phyloP scores from a whole-genome alignment of 2,888 invertebrate genomes.

The Drosophila gaucha region DNA sequence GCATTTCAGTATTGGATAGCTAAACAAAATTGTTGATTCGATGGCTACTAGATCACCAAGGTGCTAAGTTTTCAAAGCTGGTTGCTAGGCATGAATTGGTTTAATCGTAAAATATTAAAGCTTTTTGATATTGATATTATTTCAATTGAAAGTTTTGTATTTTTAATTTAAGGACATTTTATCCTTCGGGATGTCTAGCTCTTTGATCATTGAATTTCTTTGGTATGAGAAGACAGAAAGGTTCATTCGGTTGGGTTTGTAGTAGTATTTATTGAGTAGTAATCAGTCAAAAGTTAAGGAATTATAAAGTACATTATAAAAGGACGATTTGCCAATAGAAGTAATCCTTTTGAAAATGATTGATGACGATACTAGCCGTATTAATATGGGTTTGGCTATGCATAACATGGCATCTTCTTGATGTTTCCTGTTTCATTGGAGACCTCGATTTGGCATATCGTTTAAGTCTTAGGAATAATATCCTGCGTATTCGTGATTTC shows the following conservation, averaged over 20 bases:
- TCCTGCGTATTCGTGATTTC: neutral
- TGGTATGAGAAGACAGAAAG: too few relatives aligned
- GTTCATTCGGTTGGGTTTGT: neutral
- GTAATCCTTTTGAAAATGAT: too few relatives aligned
- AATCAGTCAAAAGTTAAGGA: neutral
- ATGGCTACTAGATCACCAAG: constrained; percentile 53
- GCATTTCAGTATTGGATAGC: neutral
- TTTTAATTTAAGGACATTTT: too few relatives aligned
- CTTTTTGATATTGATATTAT: neutral
- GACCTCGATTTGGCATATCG: neutral
- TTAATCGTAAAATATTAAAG: neutral
- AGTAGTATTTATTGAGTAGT: constrained; percentile 3
- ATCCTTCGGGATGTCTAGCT: too few relatives aligned
- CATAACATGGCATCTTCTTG: too few relatives aligned
- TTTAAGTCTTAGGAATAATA: constrained; percentile 10
- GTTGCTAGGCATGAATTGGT: neutral
- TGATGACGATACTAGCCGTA: neutral
- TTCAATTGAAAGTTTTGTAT: too few relatives aligned
- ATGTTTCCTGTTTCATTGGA: neutral
- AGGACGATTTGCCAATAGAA: neutral
- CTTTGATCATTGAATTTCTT: too few relatives aligned
- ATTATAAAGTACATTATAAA: neutral
- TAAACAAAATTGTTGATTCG: constrained; percentile 18
- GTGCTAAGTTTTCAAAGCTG: constrained; percentile 6
- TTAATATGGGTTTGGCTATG: too few relatives aligned